Conservation (phyloP, 2,888 invertebrate species). For the Athalia cordata region DNA sequence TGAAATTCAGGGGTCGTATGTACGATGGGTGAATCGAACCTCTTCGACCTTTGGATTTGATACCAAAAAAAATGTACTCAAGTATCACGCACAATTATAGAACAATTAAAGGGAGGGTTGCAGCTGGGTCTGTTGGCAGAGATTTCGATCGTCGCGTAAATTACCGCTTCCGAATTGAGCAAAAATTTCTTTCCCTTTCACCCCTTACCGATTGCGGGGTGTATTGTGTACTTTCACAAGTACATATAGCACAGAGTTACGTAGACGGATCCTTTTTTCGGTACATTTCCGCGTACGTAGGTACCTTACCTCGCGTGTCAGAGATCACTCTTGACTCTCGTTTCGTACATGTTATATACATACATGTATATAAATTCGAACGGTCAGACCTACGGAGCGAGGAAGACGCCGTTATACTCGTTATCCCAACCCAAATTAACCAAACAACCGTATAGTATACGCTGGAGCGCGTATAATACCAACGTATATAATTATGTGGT, state of each 20-base stretch:
- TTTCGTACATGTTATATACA: background rate
- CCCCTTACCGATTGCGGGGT: background rate
- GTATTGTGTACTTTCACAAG: background rate
- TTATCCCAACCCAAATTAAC: constrained; percentile 45
- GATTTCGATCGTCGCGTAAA: background rate
- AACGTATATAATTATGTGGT: constrained; percentile 35
- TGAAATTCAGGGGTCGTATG: background rate
- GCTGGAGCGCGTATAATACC: background rate
- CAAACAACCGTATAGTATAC: constrained; percentile 41
- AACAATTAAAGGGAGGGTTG: no score
- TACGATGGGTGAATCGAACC: background rate
- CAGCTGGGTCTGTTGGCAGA: no score
- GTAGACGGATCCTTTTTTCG: background rate
- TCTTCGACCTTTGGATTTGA: no score
- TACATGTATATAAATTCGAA: background rate
- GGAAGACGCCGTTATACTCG: constrained; percentile 43
- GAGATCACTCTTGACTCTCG: constrained; percentile 41
- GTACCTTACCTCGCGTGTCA: constrained; percentile 31
- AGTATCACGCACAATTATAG: no score
- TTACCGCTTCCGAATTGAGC: constrained; percentile 38
- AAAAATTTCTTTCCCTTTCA: constrained; percentile 12
- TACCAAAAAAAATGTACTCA: no score
- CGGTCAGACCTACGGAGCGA: constrained; percentile 33
- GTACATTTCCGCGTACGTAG: background rate
- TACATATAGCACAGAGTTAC: background rate